These are phyloP conservation scores for Hippocampus kuda DNA, from an alignment of 2,797 vertebrate species.

Conservation along the genomic window DNA sequence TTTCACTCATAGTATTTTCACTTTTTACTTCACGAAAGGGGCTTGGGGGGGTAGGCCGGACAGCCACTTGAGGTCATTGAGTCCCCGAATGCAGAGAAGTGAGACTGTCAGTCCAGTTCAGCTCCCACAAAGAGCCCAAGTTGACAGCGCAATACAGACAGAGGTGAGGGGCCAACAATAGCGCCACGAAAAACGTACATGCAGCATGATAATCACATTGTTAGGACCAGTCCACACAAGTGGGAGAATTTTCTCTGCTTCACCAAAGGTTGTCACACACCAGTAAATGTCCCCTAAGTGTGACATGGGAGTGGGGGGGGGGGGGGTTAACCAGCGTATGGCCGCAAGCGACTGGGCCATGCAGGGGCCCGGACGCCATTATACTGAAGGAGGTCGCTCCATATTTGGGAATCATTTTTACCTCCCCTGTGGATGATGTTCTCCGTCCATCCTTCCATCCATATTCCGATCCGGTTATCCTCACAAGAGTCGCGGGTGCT, in stretches of 20 bases:
- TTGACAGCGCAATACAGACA: constrained; percentile 50
- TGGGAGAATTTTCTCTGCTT: constrained; percentile 37
- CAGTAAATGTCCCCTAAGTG: constrained; percentile 39
- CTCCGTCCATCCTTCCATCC: too few relatives aligned
- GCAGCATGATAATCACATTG: constrained; percentile 52
- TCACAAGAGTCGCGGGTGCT: too few relatives aligned
- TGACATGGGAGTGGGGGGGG: constrained; percentile 25
- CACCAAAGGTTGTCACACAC: constrained; percentile 49
- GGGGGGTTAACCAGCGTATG: constrained; percentile 28
- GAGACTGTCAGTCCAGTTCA: constrained; percentile 21
- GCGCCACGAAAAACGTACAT: constrained; percentile 43
- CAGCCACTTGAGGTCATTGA: constrained; percentile 47
- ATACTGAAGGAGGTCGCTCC: not conserved
- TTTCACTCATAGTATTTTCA: constrained; percentile 18
- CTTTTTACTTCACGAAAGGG: constrained; percentile 18
- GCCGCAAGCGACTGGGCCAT: constrained; percentile 25
- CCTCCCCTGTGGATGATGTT: not conserved
- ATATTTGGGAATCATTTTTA: constrained; percentile 12
- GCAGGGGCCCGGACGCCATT: constrained; percentile 8
- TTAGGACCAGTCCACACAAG: constrained; percentile 32
- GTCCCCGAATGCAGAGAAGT: constrained; percentile 21
- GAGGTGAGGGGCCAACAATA: constrained; percentile 52
- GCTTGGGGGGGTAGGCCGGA: constrained; percentile 31
- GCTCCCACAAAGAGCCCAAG: constrained; percentile 30
- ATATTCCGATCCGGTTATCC: too few relatives aligned